Base-by-base conservation (phyloP, 1,140 invertebrate genomes). In the Rhagoletis pomonella region DNA sequence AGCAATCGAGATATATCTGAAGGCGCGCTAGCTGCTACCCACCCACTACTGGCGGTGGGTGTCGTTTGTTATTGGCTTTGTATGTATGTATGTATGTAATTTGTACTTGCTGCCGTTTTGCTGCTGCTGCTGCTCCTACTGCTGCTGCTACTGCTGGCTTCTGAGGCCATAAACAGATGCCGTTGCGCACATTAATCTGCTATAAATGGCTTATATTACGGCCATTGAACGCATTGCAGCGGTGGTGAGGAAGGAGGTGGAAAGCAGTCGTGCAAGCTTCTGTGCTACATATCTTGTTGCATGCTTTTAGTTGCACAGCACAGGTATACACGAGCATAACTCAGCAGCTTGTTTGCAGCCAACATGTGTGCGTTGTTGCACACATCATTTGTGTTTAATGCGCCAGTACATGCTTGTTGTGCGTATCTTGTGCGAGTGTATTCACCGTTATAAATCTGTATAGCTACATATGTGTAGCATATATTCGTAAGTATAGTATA, bases 101-200 rank as follows among this genome's bases (percentile, higher is more conserved):
- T 29, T 29, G 29, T 39, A 50, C 29, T 12, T 42, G 12, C 10
- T 77, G 29, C 29, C 29, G 29, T 29, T 29, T 29, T 29, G 29
- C 29, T 29, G 29, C 29, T 29, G 29, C 29, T 29, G 29, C 29
- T 29, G 29, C 29, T 29, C 29, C 29, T 29, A 29, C 29, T 29
- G 29, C 29, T 29, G 29, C 29, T 29, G 29, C 29, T 29, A 29
- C 19, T 17, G 19, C 19, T 59, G 4, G 59, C n/a, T 29, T 29
- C 29, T 77, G 69, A 2, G 12, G 85, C 39, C 85, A 50, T 86
- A 60, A 65, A 62, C 58, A 65, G 62, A 60, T 55, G 73, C 73
- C 73, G 73, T 81, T 81, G 73, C 73, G 65, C 86, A 67, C 86
- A 69, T 87, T 87, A 87, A 87, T 87, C 86, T 87, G 86, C 64